A percentile compares a stretch with the other conserved stretches of the same genome.
phyloP scores from a whole-genome alignment of 2,113 vertebrate species.

The Gavialis gangeticus region DNA sequence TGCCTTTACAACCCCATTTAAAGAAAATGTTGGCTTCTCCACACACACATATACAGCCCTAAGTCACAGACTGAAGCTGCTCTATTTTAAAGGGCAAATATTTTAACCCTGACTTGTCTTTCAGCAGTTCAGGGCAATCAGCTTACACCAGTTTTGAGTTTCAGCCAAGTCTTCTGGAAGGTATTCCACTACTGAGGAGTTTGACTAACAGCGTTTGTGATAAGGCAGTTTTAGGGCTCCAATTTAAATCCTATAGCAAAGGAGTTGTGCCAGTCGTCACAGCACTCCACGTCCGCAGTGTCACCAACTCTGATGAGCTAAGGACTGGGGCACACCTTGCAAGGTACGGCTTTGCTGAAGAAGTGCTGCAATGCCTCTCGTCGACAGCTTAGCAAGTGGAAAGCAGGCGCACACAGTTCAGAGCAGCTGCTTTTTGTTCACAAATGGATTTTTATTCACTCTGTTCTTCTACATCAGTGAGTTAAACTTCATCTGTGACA shows the following conservation, averaged over 20 bases:
- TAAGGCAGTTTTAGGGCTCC: background rate
- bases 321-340: background rate
- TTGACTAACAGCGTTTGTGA: background rate
- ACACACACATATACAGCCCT: background rate
- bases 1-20: background rate
- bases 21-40: background rate
- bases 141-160: rapidly evolving
- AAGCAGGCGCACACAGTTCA: background rate
- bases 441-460: background rate
- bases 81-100: background rate
- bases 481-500: background rate
- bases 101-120: background rate
- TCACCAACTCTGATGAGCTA: background rate
- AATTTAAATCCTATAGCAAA: background rate
- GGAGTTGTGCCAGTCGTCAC: background rate
- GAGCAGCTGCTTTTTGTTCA: background rate
- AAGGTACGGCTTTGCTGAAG: background rate
- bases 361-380: background rate
- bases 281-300: background rate
- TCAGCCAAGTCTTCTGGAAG: background rate
- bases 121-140: background rate
- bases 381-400: background rate
- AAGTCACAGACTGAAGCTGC: background rate
- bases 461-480: background rate
- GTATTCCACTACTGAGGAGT: background rate